Percentiles rank a stretch among this genome's conserved stretches.
Evolutionary conservation across 2,797 vertebrate genomes (phyloP).

Genomic region (Podarcis siculus): DNA sequence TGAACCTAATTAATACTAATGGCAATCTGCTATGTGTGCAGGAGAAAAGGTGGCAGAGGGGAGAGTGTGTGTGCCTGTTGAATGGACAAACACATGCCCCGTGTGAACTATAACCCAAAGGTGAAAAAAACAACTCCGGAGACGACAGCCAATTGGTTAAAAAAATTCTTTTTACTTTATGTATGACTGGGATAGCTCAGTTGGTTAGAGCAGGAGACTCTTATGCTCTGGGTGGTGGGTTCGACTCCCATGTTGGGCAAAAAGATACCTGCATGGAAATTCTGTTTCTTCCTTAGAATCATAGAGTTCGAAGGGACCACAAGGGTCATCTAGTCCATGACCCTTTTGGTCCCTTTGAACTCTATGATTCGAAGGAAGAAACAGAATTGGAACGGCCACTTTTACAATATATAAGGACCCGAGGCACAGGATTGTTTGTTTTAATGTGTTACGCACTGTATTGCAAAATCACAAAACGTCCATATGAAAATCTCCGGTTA

Average conservation of each 20-base stretch:
- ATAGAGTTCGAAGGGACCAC: no score
- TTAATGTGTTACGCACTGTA: not conserved
- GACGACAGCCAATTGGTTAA: not conserved
- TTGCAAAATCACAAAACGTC: not conserved
- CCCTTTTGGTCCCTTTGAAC: no score
- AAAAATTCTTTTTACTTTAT: no score
- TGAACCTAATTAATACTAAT: constrained; percentile 21
- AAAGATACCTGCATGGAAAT: no score
- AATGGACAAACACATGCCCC: not conserved
- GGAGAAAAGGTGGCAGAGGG: not conserved
- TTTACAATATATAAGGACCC: not conserved
- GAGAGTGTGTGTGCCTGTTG: not conserved
- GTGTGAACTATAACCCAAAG: not conserved
- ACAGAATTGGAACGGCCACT: not conserved
- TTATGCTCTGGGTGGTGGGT: no score
- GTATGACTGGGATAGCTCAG: no score
- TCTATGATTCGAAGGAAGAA: not conserved
- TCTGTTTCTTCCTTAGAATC: no score
- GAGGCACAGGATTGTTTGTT: no score
- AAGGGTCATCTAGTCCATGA: no score
- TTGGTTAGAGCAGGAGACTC: no score
- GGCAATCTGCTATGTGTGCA: not conserved
- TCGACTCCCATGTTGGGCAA: no score
- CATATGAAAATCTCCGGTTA: not conserved
- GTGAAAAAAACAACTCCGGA: not conserved